A percentile compares a stretch with the other conserved stretches of the same genome.
phyloP scores from a whole-genome alignment of 2,797 vertebrate genomes.

The Hyperoplus immaculatus region DNA sequence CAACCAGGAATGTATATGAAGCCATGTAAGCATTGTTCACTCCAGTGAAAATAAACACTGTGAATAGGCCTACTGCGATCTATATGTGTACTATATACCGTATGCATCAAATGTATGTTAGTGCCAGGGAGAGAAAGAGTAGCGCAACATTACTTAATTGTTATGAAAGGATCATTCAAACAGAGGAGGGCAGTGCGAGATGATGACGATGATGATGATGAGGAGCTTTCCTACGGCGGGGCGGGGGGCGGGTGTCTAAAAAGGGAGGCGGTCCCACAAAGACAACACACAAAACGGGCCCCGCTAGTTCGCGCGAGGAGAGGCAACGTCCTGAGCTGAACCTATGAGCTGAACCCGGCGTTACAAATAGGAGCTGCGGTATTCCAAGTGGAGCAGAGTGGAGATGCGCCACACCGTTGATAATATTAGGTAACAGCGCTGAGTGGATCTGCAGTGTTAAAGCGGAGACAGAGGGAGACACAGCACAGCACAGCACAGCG shows the following conservation, averaged over 20 bases:
- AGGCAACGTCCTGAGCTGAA: constrained; percentile 84
- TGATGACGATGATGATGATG: constrained; percentile 51
- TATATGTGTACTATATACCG: not conserved
- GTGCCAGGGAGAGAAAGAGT: not conserved
- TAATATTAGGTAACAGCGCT: constrained; percentile 58
- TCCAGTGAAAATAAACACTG: not conserved
- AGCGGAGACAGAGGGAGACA: constrained; percentile 4
- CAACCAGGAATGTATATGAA: constrained; percentile 10
- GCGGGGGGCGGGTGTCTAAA: constrained; percentile 24
- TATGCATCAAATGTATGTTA: constrained; percentile 3
- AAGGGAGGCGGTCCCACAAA: constrained; percentile 54
- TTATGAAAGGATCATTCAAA: constrained; percentile 62
- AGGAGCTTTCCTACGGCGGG: constrained; percentile 53
- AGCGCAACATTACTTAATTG: constrained; percentile 74
- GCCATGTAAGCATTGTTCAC: not conserved
- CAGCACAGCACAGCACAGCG: not conserved
- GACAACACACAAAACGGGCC: constrained; percentile 46
- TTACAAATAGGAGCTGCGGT: constrained; percentile 85
- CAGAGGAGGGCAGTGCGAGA: constrained; percentile 51
- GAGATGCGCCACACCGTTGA: constrained; percentile 49
- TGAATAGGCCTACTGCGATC: constrained; percentile 1
- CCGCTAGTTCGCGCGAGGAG: constrained; percentile 82
- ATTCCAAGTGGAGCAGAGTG: constrained; percentile 79
- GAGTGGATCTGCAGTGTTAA: constrained; percentile 21
- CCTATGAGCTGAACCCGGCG: constrained; percentile 81